phyloP scores from a whole-genome alignment of 2,113 vertebrate species.

The Actenoides lindsayi region DNA sequence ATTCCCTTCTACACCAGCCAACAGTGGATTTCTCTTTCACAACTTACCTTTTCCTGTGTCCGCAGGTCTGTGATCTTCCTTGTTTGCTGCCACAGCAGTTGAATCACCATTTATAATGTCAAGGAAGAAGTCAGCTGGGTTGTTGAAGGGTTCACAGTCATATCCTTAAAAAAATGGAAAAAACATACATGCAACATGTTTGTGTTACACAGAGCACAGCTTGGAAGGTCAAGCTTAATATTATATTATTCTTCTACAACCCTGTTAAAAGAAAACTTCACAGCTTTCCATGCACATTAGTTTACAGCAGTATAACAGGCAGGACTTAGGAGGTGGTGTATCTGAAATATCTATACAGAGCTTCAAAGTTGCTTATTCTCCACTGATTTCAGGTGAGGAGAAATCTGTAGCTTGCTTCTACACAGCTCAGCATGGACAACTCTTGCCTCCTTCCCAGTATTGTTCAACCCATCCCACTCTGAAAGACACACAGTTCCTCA shows the following conservation, averaged over 20 bases:
- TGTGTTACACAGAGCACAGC: neutral
- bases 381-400: neutral
- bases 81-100: constrained; percentile 63
- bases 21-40: neutral
- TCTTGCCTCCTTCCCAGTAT: neutral
- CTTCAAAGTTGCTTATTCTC: neutral
- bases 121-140: constrained; percentile 75
- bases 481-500: neutral
- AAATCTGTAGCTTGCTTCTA: neutral
- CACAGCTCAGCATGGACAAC: neutral
- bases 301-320: neutral
- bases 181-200: neutral
- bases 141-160: constrained; percentile 74
- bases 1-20: neutral
- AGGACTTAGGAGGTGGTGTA: neutral
- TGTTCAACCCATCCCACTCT: neutral
- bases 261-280: neutral
- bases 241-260: neutral
- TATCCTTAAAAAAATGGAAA: constrained; percentile 47
- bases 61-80: neutral
- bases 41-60: neutral
- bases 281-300: neutral
- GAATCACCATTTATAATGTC: constrained; percentile 74
- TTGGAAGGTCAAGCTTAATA: neutral
- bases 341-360: neutral